Base-by-base conservation (phyloP, 2,888 invertebrate species). In the Drosophila hamatofila region DNA sequence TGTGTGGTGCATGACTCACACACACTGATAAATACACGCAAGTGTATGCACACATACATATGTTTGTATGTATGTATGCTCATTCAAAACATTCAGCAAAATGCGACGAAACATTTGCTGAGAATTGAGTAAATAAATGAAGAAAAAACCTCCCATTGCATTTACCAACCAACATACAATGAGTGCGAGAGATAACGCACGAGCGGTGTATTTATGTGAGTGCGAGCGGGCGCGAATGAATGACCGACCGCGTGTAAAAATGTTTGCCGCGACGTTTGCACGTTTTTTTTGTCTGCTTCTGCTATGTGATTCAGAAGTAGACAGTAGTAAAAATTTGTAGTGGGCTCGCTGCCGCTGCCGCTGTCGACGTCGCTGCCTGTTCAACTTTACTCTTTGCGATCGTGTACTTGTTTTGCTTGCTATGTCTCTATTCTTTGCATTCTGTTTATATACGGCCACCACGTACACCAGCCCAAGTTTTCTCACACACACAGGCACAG, bases 371-470 rank as follows among this genome's bases (percentile, higher is more conserved):
- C 64, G 65, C 78, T 63, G 66, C 54, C 70, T 79, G 59, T 79
- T 48, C 57, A 79, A 70, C 72, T 74, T 74, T 58, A 81, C 88
- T 87, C 85, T 82, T 87, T 84, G 61, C 55, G 69, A 76, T 75
- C 83, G 68, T 77, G 33, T 86, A 76, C 78, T 86, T 83, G 83
- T 88, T 88, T 84, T 88, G 81, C 74, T 86, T 75, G 35, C 42
- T 58, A 41, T 68, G 61, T 80, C 75, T 80, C 76, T 71, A 79
- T 79, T 49, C 63, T 70, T 62, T 71, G 64, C 72, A 76, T 84
- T 84, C 72, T 87, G 87, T 83, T 87, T 83, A 87, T 87, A 69
- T 70, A 48, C 52, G 49, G 46, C 58, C 18, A 66, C 56, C 33
- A 72, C 57, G 55, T 70, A 75, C 67, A 59, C 69, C 72, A 63